Percentiles rank a stretch among this genome's conserved stretches.
Evolutionary conservation across 2,888 invertebrate genomes (phyloP).

Genomic region (Brachycybe producta): DNA sequence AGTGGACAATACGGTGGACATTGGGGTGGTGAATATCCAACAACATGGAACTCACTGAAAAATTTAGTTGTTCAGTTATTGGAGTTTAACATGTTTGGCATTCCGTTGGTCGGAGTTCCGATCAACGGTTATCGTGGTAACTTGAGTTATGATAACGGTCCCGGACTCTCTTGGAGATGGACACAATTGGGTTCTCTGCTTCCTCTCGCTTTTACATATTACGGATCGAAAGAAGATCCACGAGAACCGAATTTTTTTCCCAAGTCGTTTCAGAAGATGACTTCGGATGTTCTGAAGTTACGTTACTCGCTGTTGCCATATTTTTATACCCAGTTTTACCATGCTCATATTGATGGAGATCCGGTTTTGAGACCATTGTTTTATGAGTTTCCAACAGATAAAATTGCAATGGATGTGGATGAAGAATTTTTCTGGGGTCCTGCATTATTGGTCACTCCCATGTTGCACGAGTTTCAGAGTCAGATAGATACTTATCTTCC

Average conservation of each 20-base stretch:
- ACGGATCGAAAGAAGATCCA: conserved; percentile 30
- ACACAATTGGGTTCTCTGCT: conserved; percentile 50
- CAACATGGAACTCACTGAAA: conserved; percentile 46
- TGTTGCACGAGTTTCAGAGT: conserved; percentile 33
- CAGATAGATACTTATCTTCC: conserved; percentile 26
- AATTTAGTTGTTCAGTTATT: conserved; percentile 41
- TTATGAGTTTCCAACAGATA: conserved; percentile 44
- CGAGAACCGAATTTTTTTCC: conserved; percentile 40
- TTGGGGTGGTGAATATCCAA: conserved; percentile 39
- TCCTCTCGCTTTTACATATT: conserved; percentile 41
- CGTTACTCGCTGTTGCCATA: conserved; percentile 46
- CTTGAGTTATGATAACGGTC: conserved; percentile 34
- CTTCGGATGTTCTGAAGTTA: conserved; percentile 35
- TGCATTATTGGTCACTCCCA: conserved; percentile 46
- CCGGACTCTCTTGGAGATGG: conserved; percentile 57
- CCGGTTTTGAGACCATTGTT: conserved; percentile 51
- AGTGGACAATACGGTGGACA: conserved; percentile 31
- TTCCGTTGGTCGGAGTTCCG: conserved; percentile 25
- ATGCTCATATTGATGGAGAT: conserved; percentile 30
- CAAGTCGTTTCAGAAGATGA: conserved; percentile 36
- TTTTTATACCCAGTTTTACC: conserved; percentile 42
- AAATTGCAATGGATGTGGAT: conserved; percentile 37
- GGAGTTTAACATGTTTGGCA: conserved; percentile 35
- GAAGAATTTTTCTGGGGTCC: conserved; percentile 50
- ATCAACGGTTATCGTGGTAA: conserved; percentile 22